Evolutionary conservation across 2,797 vertebrate species (phyloP).

Genomic region (Macrochelys suwanniensis): DNA sequence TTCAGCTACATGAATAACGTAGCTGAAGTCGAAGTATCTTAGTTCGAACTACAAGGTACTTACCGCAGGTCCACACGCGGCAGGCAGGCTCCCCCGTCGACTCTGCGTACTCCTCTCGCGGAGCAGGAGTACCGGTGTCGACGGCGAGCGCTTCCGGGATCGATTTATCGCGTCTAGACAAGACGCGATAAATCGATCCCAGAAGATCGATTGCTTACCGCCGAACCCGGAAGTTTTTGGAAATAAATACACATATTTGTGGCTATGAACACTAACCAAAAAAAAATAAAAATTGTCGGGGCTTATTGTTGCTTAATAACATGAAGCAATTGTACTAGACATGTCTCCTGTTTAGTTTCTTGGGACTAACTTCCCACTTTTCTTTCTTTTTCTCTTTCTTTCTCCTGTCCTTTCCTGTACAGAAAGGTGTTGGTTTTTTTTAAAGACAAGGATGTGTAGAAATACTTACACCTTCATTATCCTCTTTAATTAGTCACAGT

Average conservation of each 20-base stretch:
- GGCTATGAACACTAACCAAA: conserved; percentile 79
- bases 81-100: no score
- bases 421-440: conserved; percentile 16
- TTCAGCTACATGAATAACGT: no score
- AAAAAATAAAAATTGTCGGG: conserved; percentile 68
- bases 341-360: conserved; percentile 40
- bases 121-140: no score
- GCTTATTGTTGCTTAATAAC: conserved; percentile 72
- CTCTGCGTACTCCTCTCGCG: no score
- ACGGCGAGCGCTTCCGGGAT: no score
- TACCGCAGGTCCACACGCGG: no score
- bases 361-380: conserved; percentile 56
- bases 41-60: no score
- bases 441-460: conserved; percentile 8
- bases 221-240: neutral
- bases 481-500: conserved; percentile 2
- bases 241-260: conserved; percentile 85
- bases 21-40: no score
- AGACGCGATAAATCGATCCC: no score
- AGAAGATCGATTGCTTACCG: no score
- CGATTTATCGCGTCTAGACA: no score
- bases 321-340: conserved; percentile 40
- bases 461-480: neutral
- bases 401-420: neutral
- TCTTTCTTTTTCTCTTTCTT: neutral